A percentile compares a stretch with the other conserved stretches of the same genome.
Conservation (phyloP, 2,888 invertebrate species). For the Corbicula japonica region DNA sequence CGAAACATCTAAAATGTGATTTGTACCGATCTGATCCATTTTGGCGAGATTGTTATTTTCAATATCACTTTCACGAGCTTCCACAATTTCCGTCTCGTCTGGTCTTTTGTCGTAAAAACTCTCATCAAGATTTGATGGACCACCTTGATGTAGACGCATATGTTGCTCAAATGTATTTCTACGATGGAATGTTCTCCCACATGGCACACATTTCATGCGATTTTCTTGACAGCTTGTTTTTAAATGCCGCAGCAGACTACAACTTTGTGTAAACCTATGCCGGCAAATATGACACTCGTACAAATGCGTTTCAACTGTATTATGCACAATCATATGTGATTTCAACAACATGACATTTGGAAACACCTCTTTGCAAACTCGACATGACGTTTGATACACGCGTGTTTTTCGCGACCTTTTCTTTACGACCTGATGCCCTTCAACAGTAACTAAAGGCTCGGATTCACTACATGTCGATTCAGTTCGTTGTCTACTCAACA, state of each 20-base stretch:
- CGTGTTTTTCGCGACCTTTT: conserved; percentile 57
- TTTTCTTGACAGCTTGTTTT: conserved; percentile 65
- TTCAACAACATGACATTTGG: conserved; percentile 63
- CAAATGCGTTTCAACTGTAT: conserved; percentile 60
- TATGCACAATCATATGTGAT: conserved; percentile 65
- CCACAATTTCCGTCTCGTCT: conserved; percentile 53
- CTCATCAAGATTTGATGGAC: conserved; percentile 55
- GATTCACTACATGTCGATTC: conserved; percentile 45
- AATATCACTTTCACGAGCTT: conserved; percentile 59
- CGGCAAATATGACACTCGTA: conserved; percentile 63
- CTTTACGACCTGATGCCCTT: conserved; percentile 26
- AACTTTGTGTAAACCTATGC: conserved; percentile 67
- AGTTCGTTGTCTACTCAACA: conserved; percentile 24
- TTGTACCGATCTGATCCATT: conserved; percentile 10
- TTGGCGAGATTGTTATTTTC: conserved; percentile 57
- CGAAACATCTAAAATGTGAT: background rate
- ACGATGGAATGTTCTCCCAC: conserved; percentile 62
- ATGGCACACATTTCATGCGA: conserved; percentile 58
- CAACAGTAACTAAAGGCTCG: conserved; percentile 23
- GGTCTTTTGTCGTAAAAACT: conserved; percentile 53
- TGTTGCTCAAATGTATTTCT: conserved; percentile 63
- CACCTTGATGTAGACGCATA: conserved; percentile 56
- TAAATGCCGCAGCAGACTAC: conserved; percentile 60
- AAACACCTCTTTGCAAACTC: conserved; percentile 61
- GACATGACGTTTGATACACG: conserved; percentile 64